phyloP scores from a whole-genome alignment of 2,797 vertebrate genomes.

The Orestias chungarensis region DNA sequence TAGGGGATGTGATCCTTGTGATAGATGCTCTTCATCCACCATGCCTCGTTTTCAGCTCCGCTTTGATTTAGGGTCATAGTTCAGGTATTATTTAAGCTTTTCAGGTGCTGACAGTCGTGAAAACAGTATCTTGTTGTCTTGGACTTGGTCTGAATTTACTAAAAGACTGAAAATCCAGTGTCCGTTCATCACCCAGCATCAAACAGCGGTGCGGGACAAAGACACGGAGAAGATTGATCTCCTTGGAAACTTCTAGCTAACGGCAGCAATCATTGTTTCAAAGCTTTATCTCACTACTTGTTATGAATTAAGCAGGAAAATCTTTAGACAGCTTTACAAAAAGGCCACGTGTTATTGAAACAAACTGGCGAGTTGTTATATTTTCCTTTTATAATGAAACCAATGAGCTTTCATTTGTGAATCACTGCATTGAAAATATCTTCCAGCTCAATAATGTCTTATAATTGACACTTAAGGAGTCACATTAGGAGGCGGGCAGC shows the following conservation, averaged over 20 bases:
- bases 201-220: conserved; percentile 55
- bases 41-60: too few species aligned
- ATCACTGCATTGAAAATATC: conserved; percentile 11
- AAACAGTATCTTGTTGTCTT: conserved; percentile 22
- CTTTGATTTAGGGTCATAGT: too few species aligned
- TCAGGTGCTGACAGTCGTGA: conserved; percentile 46
- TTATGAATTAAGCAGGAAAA: not conserved
- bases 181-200: conserved; percentile 44
- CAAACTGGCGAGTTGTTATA: not conserved
- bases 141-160: conserved; percentile 49
- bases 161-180: conserved; percentile 46
- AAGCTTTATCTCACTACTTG: not conserved
- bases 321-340: not conserved
- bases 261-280: not conserved
- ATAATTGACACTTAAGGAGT: conserved; percentile 43
- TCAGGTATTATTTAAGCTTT: too few species aligned
- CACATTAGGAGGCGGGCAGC: conserved; percentile 47
- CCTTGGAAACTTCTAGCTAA: conserved; percentile 10
- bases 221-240: conserved; percentile 14
- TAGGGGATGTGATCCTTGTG: too few species aligned
- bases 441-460: conserved; percentile 26
- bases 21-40: too few species aligned
- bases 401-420: conserved; percentile 5
- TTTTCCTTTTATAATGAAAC: conserved; percentile 30
- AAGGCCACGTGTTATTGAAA: conserved; percentile 4